phyloP scores from a whole-genome alignment of 2,113 vertebrate species.

The Psittacara wagleri region DNA sequence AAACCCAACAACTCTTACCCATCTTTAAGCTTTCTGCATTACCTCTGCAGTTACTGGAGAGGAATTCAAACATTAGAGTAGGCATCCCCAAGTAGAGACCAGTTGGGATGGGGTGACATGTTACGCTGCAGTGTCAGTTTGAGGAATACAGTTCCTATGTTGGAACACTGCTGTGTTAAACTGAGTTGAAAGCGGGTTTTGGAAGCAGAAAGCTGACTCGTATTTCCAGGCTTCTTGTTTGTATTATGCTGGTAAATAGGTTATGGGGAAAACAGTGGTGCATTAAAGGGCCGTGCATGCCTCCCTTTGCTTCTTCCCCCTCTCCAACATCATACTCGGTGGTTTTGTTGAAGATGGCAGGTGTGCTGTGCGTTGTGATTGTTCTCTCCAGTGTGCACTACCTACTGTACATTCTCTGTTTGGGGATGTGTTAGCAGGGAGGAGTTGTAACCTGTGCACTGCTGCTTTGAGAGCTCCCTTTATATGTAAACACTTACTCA shows the following conservation, averaged over 20 bases:
- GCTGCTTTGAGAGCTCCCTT: conserved; percentile 42
- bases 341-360: background rate
- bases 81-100: background rate
- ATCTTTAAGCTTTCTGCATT: background rate
- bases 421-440: conserved; percentile 19
- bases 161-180: background rate
- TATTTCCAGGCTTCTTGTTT: background rate
- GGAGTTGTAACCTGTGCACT: conserved; percentile 11
- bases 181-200: background rate
- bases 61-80: background rate
- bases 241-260: background rate
- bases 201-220: background rate
- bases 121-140: background rate
- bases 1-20: background rate
- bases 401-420: conserved; percentile 58
- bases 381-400: conserved; percentile 41
- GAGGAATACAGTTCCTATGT: background rate
- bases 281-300: background rate
- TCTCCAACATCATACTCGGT: background rate
- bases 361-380: background rate
- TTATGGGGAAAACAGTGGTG: background rate
- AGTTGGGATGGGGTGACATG: background rate
- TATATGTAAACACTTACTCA: background rate
- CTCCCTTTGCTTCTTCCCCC: background rate
- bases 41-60: background rate